These are phyloP conservation scores for Brenthis daphne DNA, from an alignment of 2,888 invertebrate species.

Conservation along the genomic window DNA sequence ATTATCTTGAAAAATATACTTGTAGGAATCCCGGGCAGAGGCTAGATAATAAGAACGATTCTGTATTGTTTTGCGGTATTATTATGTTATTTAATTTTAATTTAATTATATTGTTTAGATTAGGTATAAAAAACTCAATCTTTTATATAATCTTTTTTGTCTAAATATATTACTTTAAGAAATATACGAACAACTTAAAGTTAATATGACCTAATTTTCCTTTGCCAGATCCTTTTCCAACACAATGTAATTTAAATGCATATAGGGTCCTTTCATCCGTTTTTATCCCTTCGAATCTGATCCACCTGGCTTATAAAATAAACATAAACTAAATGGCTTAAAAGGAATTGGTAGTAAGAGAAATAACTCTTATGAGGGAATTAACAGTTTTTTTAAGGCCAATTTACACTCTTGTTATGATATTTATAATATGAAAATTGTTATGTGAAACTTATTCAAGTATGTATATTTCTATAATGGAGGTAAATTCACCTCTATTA, in stretches of 20 bases:
- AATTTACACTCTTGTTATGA: neutral
- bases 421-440: neutral
- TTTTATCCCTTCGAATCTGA: slow-evolving; percentile 15
- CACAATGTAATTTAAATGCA: slow-evolving; percentile 14
- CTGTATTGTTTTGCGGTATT: too few species aligned
- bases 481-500: neutral
- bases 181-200: too few species aligned
- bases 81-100: too few species aligned
- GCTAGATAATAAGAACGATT: too few species aligned
- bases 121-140: too few species aligned
- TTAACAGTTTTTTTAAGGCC: neutral
- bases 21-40: too few species aligned
- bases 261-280: slow-evolving; percentile 12
- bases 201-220: neutral
- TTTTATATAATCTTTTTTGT: too few species aligned
- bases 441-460: neutral
- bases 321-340: slow-evolving; percentile 18
- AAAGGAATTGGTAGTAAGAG: slow-evolving; percentile 1
- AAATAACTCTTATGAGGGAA: neutral
- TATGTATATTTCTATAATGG: neutral
- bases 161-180: too few species aligned
- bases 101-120: too few species aligned
- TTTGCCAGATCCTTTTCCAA: slow-evolving; percentile 6
- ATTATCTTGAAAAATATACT: too few species aligned
- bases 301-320: slow-evolving; percentile 15